Evolutionary conservation across 2,888 invertebrate species (phyloP).

Genomic region (Erebia aethiops): DNA sequence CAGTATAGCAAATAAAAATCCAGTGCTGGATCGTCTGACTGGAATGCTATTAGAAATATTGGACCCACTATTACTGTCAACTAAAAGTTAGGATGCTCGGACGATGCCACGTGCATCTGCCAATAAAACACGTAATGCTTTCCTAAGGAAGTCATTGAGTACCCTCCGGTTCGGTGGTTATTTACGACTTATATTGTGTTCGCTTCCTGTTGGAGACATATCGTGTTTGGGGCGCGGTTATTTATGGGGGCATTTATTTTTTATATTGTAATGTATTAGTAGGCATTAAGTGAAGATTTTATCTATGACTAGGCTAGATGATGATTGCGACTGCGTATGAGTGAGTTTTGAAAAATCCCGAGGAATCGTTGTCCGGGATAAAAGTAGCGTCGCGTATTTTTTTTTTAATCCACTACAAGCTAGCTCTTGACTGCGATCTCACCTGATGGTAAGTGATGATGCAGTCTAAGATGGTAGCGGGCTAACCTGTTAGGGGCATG

Average conservation of each 20-base stretch:
- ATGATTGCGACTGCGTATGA: neutral
- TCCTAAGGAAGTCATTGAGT: slow-evolving; percentile 36
- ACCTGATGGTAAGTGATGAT: no score
- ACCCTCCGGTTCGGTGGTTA: slow-evolving; percentile 34
- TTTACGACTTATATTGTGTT: slow-evolving; percentile 30
- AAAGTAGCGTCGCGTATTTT: neutral
- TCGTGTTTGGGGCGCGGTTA: slow-evolving; percentile 21
- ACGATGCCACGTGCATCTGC: slow-evolving; percentile 11
- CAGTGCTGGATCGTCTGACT: neutral
- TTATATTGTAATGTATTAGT: slow-evolving; percentile 13
- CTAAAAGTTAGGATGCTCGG: slow-evolving; percentile 1
- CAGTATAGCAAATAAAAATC: no score
- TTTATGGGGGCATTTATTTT: slow-evolving; percentile 28
- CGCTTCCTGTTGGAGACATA: slow-evolving; percentile 25
- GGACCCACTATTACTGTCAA: neutral
- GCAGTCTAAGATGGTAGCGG: no score
- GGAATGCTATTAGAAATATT: neutral
- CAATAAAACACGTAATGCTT: slow-evolving; percentile 27
- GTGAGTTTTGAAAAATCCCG: neutral
- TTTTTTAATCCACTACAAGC: no score
- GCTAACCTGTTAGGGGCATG: no score
- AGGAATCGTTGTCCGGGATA: neutral
- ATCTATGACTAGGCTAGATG: neutral
- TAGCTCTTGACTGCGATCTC: no score
- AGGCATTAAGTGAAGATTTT: slow-evolving; percentile 12